Evolutionary conservation across 2,797 vertebrate species (phyloP), one percentile per base, ranked within the genome.

Genomic region (Arvicola amphibius): DNA sequence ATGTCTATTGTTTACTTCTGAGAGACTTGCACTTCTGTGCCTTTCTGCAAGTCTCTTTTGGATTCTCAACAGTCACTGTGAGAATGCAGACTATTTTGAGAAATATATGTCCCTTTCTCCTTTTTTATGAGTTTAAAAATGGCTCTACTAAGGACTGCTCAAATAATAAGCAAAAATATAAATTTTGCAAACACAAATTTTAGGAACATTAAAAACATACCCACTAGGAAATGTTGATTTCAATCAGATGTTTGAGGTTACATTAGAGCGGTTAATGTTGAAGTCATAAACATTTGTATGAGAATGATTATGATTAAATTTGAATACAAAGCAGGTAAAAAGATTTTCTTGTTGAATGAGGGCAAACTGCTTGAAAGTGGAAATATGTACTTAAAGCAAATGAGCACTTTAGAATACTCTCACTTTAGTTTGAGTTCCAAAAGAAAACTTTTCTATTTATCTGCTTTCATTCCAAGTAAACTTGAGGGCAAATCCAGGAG

Each of bases 91-190:
- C 32, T 83, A 84, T 89, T 56, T 77, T 94, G 53, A 91, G 25
- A 78, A 94, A 21, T 17, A 67, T 71, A 5, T 94, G 93, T 93
- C 37, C 56, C 94, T 84, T 29, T 32, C 40, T 85, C 92, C 93
- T 59, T 94, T 32, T 96, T 96, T 90, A 90, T 78, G 69, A 85
- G 90, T 91, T 94, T 17, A 67, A 93, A 96, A 92, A 91, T 25
- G 71, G 48, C 17, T 29, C 12, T 51, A 56, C 48, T 89, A 88
- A 77, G 40, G 32, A 73, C 32, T 0, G 77, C 34, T 29, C 40
- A 96, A 95, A 78, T 87, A 92, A 86, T 73, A 91, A 88, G 77
- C 43, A 87, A n/a, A 91, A 92, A 95, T 63, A 89, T 65, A 48
- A 90, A 65, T 90, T 90, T 34, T 90, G 43, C 13, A 90, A 78